Base-by-base conservation (phyloP, 2,113 vertebrate species). In the Willisornis vidua region DNA sequence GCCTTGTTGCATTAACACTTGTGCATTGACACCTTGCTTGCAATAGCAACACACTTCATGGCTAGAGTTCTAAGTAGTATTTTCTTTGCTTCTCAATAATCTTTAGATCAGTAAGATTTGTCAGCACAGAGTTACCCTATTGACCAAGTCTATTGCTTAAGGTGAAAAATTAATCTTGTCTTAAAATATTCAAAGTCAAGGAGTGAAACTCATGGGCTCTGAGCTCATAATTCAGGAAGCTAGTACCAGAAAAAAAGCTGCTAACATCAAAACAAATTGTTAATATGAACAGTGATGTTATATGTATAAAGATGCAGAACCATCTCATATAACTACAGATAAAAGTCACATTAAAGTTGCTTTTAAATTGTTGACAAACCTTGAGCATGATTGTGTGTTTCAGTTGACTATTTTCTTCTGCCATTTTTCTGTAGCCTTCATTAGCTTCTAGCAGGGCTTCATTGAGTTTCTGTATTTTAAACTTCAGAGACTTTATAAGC, bases 401-500 rank as follows among this genome's bases (percentile, higher is more conserved):
- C 88, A 98, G 82, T 4, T 89, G 90, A 48, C 80, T 95, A 71
- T 97, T 97, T 74, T 97, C 97, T 80, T 97, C 97, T 72, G 70
- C 83, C 83, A 90, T 67, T 98, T 98, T 89, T 97, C 97, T 97
- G 55, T 48, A 90, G 49, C 80, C 66, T 85, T 97, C 87, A 43
- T 95, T 97, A 66, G 98, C 87, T 96, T 97, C 98, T 76, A 98
- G 92, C 35, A 97, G 58, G 25, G n/a, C 43, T 88, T 96, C 97
- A 76, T 96, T 98, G 35, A 99, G 87, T 41, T 98, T 98, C 29
- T 96, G 78, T 75, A 99, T 96, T 95, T 98, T 98, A 71, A 95
- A 93, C 96, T 99, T 98, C 55, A 99, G 77, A 19, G 98, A 98
- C 55, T 98, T 87, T 78, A 99, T 98, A 61, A 98, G 89, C 99